Evolutionary conservation across 2,113 vertebrate genomes (phyloP).

Genomic region (Ptyas mucosa): DNA sequence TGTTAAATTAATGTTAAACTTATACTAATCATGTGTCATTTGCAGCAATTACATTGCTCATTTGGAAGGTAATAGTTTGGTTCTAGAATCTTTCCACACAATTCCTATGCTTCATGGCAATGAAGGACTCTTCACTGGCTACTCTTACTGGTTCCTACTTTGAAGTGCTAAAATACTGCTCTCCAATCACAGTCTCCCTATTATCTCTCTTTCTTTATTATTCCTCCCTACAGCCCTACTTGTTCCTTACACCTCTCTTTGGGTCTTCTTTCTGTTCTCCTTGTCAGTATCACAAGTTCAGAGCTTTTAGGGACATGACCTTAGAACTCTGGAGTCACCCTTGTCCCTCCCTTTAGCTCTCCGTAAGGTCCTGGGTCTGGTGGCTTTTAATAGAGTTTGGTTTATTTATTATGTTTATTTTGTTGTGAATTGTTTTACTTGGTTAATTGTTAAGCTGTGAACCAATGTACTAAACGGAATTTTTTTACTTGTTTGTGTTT

Average conservation of each 20-base stretch:
- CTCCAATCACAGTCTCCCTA: background rate
- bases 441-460: no score
- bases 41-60: no score
- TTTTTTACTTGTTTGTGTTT: background rate
- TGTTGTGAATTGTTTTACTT: background rate
- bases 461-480: no score
- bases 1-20: background rate
- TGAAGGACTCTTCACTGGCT: background rate
- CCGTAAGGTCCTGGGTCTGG: background rate
- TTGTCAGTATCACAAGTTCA: background rate
- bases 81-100: background rate
- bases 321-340: no score
- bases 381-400: background rate
- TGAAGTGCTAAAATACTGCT: background rate
- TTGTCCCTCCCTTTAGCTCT: background rate
- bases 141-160: background rate
- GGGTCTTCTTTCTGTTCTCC: background rate
- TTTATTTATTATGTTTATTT: background rate
- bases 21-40: background rate
- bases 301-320: background rate
- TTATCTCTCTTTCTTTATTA: background rate
- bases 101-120: background rate
- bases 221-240: background rate
- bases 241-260: background rate
- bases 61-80: no score